Percentiles rank a stretch among this genome's conserved stretches.
phyloP scores from a whole-genome alignment of 30 jellyfish, hydroid and myxozoan genomes.

The Sanderia malayensis region DNA sequence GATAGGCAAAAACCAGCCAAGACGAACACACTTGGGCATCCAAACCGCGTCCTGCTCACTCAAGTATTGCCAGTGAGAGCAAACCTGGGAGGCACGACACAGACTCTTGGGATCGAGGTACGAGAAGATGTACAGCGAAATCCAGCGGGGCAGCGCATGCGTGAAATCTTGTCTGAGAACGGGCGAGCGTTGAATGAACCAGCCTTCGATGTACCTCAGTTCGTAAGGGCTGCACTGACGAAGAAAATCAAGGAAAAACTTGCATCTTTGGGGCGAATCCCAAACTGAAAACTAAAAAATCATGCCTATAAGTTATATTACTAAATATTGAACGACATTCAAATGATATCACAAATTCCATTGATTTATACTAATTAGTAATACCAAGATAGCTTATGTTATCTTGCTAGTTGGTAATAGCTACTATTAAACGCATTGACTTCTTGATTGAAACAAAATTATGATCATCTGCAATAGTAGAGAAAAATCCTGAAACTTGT shows the following conservation, averaged over 20 bases:
- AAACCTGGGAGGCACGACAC: constrained; percentile 49
- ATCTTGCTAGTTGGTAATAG: background rate
- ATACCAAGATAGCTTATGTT: background rate
- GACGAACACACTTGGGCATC: constrained; percentile 64
- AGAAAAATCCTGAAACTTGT: too few relatives aligned
- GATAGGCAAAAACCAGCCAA: constrained; percentile 68
- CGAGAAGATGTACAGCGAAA: constrained; percentile 57
- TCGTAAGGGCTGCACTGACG: constrained; percentile 49
- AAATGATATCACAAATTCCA: background rate
- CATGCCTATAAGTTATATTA: too few relatives aligned
- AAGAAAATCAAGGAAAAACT: constrained; percentile 40
- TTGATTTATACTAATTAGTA: background rate
- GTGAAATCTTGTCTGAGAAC: constrained; percentile 68
- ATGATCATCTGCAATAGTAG: background rate
- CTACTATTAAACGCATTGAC: background rate
- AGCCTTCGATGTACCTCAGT: constrained; percentile 55
- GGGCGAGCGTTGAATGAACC: constrained; percentile 70
- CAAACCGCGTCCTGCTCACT: constrained; percentile 69
- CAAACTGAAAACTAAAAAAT: constrained; percentile 59
- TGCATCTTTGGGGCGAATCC: constrained; percentile 70
- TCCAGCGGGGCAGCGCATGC: constrained; percentile 44
- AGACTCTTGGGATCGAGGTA: constrained; percentile 60
- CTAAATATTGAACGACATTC: too few relatives aligned
- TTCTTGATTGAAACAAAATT: background rate
- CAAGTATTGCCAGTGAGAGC: constrained; percentile 62